These are phyloP conservation scores for Herminia tarsipennalis DNA, from an alignment of 2,888 invertebrate species.

Conservation along the genomic window DNA sequence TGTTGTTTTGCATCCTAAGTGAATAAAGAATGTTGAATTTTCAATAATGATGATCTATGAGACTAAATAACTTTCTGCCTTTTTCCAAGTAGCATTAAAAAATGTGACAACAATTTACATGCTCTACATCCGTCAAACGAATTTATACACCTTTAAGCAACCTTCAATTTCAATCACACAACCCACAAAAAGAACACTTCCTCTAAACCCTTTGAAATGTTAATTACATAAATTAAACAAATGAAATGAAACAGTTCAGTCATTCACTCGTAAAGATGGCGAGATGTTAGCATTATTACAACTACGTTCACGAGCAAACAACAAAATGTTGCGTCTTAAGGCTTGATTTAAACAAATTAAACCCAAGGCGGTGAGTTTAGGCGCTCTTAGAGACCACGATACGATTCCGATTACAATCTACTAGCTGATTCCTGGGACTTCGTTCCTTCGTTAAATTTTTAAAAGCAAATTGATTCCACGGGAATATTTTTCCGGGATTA, in stretches of 20 bases:
- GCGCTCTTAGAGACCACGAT: slow-evolving; percentile 29
- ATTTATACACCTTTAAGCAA: neutral
- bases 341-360: slow-evolving; percentile 69
- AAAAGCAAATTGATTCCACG: too few relatives aligned
- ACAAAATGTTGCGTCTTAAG: slow-evolving; percentile 61
- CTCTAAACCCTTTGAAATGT: slow-evolving; percentile 6
- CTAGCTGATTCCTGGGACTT: too few relatives aligned
- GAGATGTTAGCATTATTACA: slow-evolving; percentile 48
- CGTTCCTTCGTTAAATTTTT: too few relatives aligned
- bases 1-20: too few relatives aligned
- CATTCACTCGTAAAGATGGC: slow-evolving; percentile 36
- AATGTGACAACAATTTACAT: too few relatives aligned
- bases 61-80: too few relatives aligned
- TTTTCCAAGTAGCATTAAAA: too few relatives aligned
- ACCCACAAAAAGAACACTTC: too few relatives aligned
- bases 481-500: too few relatives aligned
- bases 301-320: slow-evolving; percentile 48
- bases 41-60: too few relatives aligned
- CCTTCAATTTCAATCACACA: neutral
- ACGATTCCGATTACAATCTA: slow-evolving; percentile 13
- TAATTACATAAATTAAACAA: slow-evolving; percentile 20
- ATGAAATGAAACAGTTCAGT: slow-evolving; percentile 39
- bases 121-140: neutral
- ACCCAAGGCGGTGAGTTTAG: slow-evolving; percentile 45
- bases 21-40: too few relatives aligned